A percentile compares a stretch with the other conserved stretches of the same genome.
These are phyloP conservation scores for Corapipo altera DNA, from an alignment of 2,113 vertebrate species.

Conservation along the genomic window DNA sequence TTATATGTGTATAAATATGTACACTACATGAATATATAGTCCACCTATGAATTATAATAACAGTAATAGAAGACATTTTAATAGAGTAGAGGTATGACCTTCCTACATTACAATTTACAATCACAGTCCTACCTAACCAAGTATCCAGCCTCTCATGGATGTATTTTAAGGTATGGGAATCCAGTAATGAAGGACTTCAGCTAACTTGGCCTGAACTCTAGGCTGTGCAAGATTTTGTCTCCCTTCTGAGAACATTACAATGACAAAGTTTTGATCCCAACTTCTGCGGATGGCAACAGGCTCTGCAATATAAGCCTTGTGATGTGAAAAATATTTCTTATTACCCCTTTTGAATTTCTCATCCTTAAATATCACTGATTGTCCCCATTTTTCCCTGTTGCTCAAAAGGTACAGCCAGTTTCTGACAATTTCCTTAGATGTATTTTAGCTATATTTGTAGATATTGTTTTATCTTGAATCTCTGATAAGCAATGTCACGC, in stretches of 20 bases:
- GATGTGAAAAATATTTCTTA: background rate
- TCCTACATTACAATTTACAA: background rate
- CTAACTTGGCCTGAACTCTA: background rate
- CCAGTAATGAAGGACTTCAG: background rate
- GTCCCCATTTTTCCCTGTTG: background rate
- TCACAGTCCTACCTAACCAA: background rate
- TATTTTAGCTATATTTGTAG: background rate
- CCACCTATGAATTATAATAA: background rate
- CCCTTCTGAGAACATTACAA: background rate
- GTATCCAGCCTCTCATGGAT: background rate
- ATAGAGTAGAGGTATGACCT: background rate
- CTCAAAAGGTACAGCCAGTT: background rate
- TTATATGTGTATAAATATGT: background rate
- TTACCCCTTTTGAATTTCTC: background rate
- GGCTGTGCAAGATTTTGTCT: background rate
- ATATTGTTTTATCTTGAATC: background rate
- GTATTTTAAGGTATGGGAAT: background rate
- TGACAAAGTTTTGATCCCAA: background rate
- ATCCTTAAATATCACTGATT: background rate
- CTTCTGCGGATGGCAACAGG: background rate
- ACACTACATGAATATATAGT: background rate
- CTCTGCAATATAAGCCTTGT: rapidly evolving
- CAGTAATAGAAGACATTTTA: background rate
- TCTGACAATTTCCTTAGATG: background rate
- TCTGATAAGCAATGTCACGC: background rate